Base-by-base conservation (phyloP, 53 echinoderm and acorn worm genomes). In the Holothuria leucospilota region DNA sequence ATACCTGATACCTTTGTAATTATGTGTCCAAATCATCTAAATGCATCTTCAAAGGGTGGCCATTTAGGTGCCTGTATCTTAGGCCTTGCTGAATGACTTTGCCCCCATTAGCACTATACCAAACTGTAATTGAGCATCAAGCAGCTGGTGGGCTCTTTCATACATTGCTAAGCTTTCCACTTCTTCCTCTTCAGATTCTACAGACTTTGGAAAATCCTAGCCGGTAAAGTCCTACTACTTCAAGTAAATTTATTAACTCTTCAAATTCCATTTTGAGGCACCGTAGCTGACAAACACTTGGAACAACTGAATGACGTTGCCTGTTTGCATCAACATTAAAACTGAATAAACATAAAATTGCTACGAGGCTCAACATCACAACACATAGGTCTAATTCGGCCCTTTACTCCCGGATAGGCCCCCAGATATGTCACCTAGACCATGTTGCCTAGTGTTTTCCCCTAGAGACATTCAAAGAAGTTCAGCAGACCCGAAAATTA, bases 41-140 rank as follows among this genome's bases (percentile, higher is more conserved):
- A n/a, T n/a, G n/a, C n/a, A 51, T 90, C 93, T 63, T 93, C 84
- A 46, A 93, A 93, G 64, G 68, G 69, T 16, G 93, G 93, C 30
- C 89, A 65, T 53, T 75, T 87, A 8, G 89, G 89, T 26, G 80
- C 86, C 56, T 61, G 23, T n/a, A n/a, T n/a, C n/a, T n/a, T n/a
- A n/a, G n/a, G n/a, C n/a, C n/a, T n/a, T n/a, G n/a, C n/a, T n/a
- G n/a, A n/a, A n/a, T n/a, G n/a, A n/a, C n/a, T 60, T 60, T 20
- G 13, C 60, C 13, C 20, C 60, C 20, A 13, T 60, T 60, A 15
- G 13, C 60, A 60, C 20, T 15, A 20, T 60, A 13, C 20, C 60
- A 60, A 85, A 29, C 8, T n/a, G 49, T 51, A 85, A 39, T 40
- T 84, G 65, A 62, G 61, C 49, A 29, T 84, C 84, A 34, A 84